Base-by-base conservation (phyloP, 2,113 vertebrate genomes). In the Bombycilla garrulus region DNA sequence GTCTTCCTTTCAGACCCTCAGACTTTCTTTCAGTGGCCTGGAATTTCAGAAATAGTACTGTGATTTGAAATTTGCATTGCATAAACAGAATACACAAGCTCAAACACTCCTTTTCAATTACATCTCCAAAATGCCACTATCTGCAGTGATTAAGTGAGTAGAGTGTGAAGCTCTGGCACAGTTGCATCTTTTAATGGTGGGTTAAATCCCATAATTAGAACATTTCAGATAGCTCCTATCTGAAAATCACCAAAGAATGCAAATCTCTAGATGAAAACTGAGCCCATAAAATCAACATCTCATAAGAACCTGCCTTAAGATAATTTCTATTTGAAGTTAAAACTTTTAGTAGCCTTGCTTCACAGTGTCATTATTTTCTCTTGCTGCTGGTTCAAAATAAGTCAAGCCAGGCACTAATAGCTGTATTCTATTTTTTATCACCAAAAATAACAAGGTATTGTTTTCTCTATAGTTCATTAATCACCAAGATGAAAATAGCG, bases 101-200 rank as follows among this genome's bases (percentile, higher is more conserved):
- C 18, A 53, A 71, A 86, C 77, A 11, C 6, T 36, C 15, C 16
- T 56, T 21, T 64, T 65, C 67, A 69, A 16, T 72, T 71, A 76
- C 0, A 0, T 10, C 17, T 42, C 51, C 74, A 36, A 62, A 70
- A 45, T 31, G 14, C 4, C n/a, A 81, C 2, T 36, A 23, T 36
- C 28, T 69, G 10, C 35, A 53, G 8, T 21, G 33, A 71, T 28
- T 45, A 61, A 42, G 10, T n/a, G 44, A 66, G 22, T 19, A 44
- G 14, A 70, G 8, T 42, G 15, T 40, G 70, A 91, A 83, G 25
- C 64, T 70, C 73, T 88, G 56, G n/a, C 15, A 73, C 5, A 42
- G 3, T 9, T 71, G 7, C 11, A 22, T 42, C 31, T 92, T 80
- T 66, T 82, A 6, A 40, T 38, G 29, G n/a, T 17, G 36, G 15